These are phyloP conservation scores for Xiphorhynchus erythropygius DNA, from an alignment of 2,797 vertebrate species.

Conservation along the genomic window DNA sequence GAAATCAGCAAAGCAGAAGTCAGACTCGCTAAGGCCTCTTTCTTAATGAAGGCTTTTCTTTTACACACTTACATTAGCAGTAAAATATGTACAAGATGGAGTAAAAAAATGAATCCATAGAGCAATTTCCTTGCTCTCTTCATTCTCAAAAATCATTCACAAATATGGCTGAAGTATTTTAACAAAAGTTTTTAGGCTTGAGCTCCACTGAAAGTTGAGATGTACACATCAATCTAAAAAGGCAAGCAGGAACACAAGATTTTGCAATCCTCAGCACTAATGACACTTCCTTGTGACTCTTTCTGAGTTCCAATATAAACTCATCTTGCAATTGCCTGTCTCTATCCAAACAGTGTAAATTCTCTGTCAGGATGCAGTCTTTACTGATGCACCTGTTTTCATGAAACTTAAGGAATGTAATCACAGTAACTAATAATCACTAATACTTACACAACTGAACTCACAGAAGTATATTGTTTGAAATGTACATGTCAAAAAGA, in stretches of 20 bases:
- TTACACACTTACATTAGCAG: not conserved
- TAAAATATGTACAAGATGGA: accelerated
- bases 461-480: not conserved
- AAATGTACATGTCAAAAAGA: not conserved
- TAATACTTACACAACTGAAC: not conserved
- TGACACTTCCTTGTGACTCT: not conserved
- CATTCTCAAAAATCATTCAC: not conserved
- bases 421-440: not conserved
- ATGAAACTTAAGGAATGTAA: not conserved
- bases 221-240: not conserved
- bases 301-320: not conserved
- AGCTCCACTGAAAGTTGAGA: not conserved
- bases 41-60: not conserved
- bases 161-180: not conserved
- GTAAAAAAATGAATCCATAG: not conserved
- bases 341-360: not conserved
- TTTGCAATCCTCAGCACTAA: not conserved
- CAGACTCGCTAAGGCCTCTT: not conserved
- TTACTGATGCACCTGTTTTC: not conserved
- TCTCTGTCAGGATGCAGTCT: not conserved
- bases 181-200: not conserved
- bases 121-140: not conserved
- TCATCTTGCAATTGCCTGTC: not conserved
- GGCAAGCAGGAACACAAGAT: not conserved
- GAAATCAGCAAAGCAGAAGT: not conserved